A percentile compares a stretch with the other conserved stretches of the same genome.
Conservation (phyloP, 1,140 invertebrate genomes). For the Drosophila santomea region DNA sequence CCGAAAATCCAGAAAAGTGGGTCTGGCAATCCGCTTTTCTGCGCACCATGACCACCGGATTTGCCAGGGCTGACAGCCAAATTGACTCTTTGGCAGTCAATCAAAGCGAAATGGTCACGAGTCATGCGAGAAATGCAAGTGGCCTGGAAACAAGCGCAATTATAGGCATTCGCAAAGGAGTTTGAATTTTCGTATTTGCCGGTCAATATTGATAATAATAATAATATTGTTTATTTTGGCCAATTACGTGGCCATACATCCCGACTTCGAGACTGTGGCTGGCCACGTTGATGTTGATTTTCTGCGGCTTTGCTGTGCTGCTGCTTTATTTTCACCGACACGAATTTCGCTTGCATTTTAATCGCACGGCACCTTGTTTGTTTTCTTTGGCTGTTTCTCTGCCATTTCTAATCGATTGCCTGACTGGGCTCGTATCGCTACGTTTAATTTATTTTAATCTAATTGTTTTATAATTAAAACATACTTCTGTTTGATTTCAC, state of each 20-base stretch:
- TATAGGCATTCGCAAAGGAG: conserved; percentile 48
- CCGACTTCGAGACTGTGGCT: conserved; percentile 13
- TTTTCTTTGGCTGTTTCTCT: conserved; percentile 46
- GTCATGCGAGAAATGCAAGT: conserved; percentile 62
- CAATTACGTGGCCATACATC: conserved; percentile 56
- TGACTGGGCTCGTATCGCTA: conserved; percentile 71
- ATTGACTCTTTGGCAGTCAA: conserved; percentile 45
- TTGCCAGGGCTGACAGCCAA: conserved; percentile 32
- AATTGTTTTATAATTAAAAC: conserved; percentile 81
- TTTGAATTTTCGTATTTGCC: conserved; percentile 13
- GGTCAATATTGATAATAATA: conserved; percentile 32
- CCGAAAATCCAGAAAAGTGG: not conserved
- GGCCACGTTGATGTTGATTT: conserved; percentile 45
- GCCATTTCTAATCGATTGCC: conserved; percentile 65
- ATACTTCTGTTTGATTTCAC: conserved; percentile 70
- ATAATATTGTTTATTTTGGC: conserved; percentile 59
- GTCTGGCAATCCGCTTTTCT: conserved; percentile 2
- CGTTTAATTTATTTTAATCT: conserved; percentile 83
- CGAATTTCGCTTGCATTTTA: conserved; percentile 63
- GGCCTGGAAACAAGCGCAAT: conserved; percentile 52
- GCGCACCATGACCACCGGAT: conserved; percentile 19
- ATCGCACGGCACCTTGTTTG: conserved; percentile 43
- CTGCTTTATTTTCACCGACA: conserved; percentile 69
- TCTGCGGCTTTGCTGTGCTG: conserved; percentile 19
- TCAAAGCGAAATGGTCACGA: conserved; percentile 41